These are phyloP conservation scores for Poeciliopsis retropinna DNA, from an alignment of 2,113 vertebrate species.

Conservation along the genomic window DNA sequence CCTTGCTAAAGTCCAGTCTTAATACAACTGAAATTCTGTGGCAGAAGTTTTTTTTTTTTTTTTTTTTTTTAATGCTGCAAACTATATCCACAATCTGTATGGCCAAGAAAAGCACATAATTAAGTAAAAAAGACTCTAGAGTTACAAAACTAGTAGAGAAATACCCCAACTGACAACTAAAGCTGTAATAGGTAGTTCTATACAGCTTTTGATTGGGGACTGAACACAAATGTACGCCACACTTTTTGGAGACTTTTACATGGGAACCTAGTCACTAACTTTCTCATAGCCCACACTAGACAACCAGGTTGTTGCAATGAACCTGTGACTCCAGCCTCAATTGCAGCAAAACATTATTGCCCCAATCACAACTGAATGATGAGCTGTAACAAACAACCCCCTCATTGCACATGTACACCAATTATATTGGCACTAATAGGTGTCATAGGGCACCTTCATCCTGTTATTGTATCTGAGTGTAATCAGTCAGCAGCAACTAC, in stretches of 20 bases:
- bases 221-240: no score
- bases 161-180: no score
- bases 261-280: no score
- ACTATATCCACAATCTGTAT: neutral
- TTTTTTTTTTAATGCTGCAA: no score
- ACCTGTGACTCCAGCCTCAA: neutral
- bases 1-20: neutral
- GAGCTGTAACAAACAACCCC: neutral
- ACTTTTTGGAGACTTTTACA: no score
- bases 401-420: neutral
- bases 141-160: neutral
- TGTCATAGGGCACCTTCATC: slow-evolving; percentile 12
- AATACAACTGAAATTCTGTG: neutral
- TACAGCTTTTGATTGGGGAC: no score
- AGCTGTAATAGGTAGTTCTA: no score
- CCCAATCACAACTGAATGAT: slow-evolving; percentile 10
- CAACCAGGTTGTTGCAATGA: no score
- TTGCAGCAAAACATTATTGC: neutral
- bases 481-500: slow-evolving; percentile 25
- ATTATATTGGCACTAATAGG: slow-evolving; percentile 4
- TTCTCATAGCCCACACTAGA: no score
- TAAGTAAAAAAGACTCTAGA: neutral
- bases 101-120: neutral
- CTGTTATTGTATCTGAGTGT: slow-evolving; percentile 5
- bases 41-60: neutral